Evolutionary conservation across 2,113 vertebrate genomes (phyloP).

Genomic region (Aramus guarauna): DNA sequence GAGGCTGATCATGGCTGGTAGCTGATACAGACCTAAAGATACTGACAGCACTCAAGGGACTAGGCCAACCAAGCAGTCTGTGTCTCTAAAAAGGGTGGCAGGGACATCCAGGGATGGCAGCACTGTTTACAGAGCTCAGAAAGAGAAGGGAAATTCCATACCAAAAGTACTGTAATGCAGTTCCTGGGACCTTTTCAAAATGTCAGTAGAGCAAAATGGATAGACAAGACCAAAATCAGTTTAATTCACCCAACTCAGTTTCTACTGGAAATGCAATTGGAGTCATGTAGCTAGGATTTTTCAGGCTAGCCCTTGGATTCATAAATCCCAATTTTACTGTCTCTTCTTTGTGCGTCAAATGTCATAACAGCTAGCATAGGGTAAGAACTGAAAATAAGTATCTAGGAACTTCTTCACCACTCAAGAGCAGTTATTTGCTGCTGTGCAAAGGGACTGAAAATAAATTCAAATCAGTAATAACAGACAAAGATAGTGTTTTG

Average conservation of each 20-base stretch:
- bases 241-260: neutral
- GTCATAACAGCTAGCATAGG: neutral
- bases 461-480: neutral
- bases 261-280: neutral
- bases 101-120: neutral
- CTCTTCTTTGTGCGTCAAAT: neutral
- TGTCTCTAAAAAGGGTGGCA: neutral
- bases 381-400: neutral
- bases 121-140: neutral
- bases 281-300: neutral
- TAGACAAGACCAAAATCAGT: neutral
- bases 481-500: neutral
- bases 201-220: neutral
- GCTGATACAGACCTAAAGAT: neutral
- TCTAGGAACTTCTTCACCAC: neutral
- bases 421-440: neutral
- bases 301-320: neutral
- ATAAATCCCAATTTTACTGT: neutral
- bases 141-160: neutral
- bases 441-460: neutral
- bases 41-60: neutral
- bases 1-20: neutral
- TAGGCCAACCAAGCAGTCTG: neutral
- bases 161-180: neutral
- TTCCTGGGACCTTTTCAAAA: neutral